Percentiles rank a stretch among this genome's conserved stretches.
phyloP scores from a whole-genome alignment of 2,797 vertebrate species.

The Lepus oiostolus region DNA sequence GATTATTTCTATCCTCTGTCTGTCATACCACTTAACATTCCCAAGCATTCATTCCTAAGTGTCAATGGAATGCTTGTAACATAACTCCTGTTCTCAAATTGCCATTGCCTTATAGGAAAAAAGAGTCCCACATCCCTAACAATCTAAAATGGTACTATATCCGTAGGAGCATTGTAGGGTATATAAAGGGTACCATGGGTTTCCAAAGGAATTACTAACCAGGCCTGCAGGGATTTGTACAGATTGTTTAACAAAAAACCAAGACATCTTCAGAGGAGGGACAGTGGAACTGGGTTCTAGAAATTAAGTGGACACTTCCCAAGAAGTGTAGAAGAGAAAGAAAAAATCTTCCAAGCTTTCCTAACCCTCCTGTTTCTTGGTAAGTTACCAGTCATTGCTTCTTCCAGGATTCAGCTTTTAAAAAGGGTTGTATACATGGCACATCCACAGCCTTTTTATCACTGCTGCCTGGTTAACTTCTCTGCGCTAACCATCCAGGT shows the following conservation, averaged over 20 bases:
- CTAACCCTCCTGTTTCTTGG: neutral
- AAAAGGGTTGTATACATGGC: neutral
- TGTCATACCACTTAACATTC: neutral
- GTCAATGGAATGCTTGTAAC: neutral
- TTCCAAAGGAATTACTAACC: neutral
- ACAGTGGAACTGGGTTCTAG: neutral
- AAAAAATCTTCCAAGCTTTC: neutral
- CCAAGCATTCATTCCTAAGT: neutral
- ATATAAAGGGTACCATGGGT: neutral
- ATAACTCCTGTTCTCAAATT: neutral
- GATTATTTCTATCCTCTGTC: neutral
- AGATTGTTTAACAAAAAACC: neutral
- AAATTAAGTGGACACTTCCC: neutral
- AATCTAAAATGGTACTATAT: neutral
- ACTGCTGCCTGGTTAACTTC: neutral
- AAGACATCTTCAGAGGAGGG: neutral
- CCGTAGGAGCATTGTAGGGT: neutral
- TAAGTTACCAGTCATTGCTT: neutral
- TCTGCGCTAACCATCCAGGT: neutral
- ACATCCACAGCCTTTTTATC: neutral
- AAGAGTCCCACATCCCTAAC: neutral
- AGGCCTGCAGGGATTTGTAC: neutral
- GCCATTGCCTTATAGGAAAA: neutral
- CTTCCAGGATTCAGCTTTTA: neutral
- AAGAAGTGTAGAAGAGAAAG: conserved; percentile 12